A percentile compares a stretch with the other conserved stretches of the same genome.
phyloP scores from a whole-genome alignment of 1,140 invertebrate genomes.

The Drosophila murphyi region DNA sequence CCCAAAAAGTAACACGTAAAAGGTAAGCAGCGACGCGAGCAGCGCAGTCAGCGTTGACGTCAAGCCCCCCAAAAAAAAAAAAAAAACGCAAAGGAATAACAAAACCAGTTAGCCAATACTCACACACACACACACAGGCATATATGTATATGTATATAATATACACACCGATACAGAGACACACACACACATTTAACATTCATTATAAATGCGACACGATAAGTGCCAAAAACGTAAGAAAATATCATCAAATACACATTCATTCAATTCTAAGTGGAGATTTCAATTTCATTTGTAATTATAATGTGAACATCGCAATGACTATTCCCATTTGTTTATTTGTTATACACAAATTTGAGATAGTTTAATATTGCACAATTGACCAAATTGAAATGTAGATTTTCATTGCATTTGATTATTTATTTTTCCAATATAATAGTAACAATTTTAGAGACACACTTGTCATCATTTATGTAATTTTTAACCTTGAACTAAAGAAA shows the following conservation, averaged over 20 bases:
- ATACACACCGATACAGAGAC: slow-evolving; percentile 4
- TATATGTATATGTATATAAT: slow-evolving; percentile 24
- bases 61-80: slow-evolving; percentile 54
- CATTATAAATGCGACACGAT: slow-evolving; percentile 45
- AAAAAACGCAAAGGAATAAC: slow-evolving; percentile 59
- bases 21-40: slow-evolving; percentile 43
- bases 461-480: neutral
- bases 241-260: slow-evolving; percentile 52
- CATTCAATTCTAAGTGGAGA: slow-evolving; percentile 63
- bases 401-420: too few species aligned
- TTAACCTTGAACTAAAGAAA: slow-evolving; percentile 33
- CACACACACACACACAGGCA: slow-evolving; percentile 35
- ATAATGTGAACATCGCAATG: slow-evolving; percentile 17
- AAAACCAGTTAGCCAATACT: slow-evolving; percentile 77
- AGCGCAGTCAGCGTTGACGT: slow-evolving; percentile 31
- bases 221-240: slow-evolving; percentile 57
- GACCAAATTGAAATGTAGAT: too few species aligned
- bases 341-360: neutral
- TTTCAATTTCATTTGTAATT: slow-evolving; percentile 73
- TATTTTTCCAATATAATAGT: too few species aligned
- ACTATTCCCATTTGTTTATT: too few species aligned
- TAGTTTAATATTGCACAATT: too few species aligned
- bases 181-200: slow-evolving; percentile 39
- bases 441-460: neutral
- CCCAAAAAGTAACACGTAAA: slow-evolving; percentile 80